phyloP scores from a whole-genome alignment of 2,113 vertebrate genomes.

The Oplegnathus fasciatus region DNA sequence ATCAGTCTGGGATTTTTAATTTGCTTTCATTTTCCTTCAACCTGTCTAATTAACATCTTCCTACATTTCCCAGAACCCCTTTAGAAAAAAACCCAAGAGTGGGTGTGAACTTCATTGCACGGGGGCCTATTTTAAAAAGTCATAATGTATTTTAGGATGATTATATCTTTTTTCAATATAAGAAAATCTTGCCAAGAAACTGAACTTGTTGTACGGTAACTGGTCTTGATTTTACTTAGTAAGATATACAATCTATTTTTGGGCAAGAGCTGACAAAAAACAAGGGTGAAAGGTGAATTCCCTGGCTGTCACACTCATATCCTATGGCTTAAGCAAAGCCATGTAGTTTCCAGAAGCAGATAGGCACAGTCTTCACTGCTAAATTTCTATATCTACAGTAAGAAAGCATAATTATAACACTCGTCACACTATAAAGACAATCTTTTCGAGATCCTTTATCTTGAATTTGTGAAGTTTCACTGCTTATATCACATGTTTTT shows the following conservation, averaged over 20 bases:
- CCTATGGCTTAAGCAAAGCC: too few species aligned
- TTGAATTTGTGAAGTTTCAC: too few species aligned
- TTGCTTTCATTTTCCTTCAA: constrained; percentile 12
- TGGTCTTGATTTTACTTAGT: neutral
- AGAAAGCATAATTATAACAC: neutral
- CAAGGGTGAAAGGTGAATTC: neutral
- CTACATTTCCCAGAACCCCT: constrained; percentile 32
- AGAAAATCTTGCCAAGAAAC: neutral
- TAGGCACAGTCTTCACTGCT: neutral
- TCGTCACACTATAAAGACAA: neutral
- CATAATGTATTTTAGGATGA: neutral
- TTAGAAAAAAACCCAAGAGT: neutral
- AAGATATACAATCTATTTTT: neutral
- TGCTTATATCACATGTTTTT: neutral
- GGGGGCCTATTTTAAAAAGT: neutral
- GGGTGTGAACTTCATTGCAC: neutral
- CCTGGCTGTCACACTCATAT: neutral
- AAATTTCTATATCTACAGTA: neutral
- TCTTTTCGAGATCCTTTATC: neutral
- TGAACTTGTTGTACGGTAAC: neutral
- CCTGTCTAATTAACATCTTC: neutral
- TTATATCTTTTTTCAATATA: neutral
- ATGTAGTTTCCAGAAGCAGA: neutral
- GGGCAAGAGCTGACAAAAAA: neutral
- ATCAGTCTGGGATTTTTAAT: constrained; percentile 8